phyloP scores from a whole-genome alignment of 2,113 vertebrate species.

The Corvus moneduloides region DNA sequence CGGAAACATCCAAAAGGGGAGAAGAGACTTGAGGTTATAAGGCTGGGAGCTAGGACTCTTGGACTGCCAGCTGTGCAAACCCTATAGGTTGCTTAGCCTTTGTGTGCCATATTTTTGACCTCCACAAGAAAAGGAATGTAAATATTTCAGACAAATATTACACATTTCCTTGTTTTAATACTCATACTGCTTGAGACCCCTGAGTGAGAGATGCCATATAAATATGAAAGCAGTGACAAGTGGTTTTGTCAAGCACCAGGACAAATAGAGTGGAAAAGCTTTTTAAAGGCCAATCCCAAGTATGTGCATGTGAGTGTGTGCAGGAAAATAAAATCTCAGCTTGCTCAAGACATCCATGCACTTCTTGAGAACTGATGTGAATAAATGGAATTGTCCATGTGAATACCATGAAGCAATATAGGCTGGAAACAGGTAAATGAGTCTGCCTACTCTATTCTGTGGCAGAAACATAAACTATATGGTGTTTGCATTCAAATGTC shows the following conservation, averaged over 20 bases:
- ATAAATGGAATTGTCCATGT: neutral
- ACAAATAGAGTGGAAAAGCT: neutral
- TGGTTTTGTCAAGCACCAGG: neutral
- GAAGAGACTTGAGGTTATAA: neutral
- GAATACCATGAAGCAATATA: neutral
- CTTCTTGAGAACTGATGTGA: neutral
- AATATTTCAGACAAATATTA: neutral
- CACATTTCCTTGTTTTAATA: neutral
- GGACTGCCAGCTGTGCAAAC: neutral
- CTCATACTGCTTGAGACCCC: neutral
- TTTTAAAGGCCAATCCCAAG: neutral
- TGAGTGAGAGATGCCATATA: neutral
- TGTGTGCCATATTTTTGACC: neutral
- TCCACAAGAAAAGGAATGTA: neutral
- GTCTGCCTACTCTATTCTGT: neutral
- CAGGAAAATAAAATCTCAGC: neutral
- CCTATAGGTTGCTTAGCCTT: neutral
- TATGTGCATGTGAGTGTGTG: accelerated
- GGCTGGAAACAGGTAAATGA: neutral
- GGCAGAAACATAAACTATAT: neutral
- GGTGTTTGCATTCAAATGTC: neutral
- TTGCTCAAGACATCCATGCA: neutral
- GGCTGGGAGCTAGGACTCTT: neutral
- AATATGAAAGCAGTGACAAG: neutral
- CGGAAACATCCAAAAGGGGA: neutral